These are phyloP conservation scores for Xylota sylvarum DNA, from an alignment of 2,888 invertebrate species.

Conservation along the genomic window DNA sequence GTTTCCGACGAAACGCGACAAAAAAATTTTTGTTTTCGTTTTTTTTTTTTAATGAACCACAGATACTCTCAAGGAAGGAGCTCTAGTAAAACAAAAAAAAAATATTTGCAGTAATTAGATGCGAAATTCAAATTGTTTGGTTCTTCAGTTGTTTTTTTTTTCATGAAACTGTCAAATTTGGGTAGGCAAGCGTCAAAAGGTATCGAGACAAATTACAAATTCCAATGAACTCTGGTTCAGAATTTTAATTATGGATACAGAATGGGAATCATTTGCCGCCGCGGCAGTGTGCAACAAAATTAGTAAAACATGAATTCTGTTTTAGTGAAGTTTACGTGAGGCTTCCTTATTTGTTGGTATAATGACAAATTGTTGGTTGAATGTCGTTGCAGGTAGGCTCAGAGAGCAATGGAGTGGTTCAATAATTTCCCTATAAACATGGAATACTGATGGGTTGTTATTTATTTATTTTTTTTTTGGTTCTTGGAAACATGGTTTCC, in stretches of 20 bases:
- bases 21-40: not conserved
- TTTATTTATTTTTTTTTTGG: not conserved
- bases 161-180: slow-evolving; percentile 64
- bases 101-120: slow-evolving; percentile 66
- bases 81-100: slow-evolving; percentile 3
- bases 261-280: slow-evolving; percentile 16
- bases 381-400: not conserved
- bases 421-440: not conserved
- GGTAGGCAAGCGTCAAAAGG: slow-evolving; percentile 64
- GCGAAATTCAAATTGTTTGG: slow-evolving; percentile 67
- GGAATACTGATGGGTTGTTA: not conserved
- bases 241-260: slow-evolving; percentile 66
- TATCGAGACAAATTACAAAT: slow-evolving; percentile 72
- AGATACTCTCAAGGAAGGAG: slow-evolving; percentile 1
- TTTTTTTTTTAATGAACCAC: slow-evolving; percentile 8
- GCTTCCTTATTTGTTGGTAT: slow-evolving; percentile 41
- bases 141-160: slow-evolving; percentile 7
- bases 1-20: slow-evolving; percentile 48
- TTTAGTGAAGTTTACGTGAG: slow-evolving; percentile 45
- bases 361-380: slow-evolving; percentile 17
- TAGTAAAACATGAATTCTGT: slow-evolving; percentile 67
- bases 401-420: not conserved
- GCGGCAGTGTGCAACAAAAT: slow-evolving; percentile 62
- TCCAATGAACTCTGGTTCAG: slow-evolving; percentile 54
- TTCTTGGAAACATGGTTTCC: too few species aligned